Percentiles rank a stretch among this genome's conserved stretches.
Evolutionary conservation across 2,113 vertebrate genomes (phyloP).

Genomic region (Cynopterus brachyotis): DNA sequence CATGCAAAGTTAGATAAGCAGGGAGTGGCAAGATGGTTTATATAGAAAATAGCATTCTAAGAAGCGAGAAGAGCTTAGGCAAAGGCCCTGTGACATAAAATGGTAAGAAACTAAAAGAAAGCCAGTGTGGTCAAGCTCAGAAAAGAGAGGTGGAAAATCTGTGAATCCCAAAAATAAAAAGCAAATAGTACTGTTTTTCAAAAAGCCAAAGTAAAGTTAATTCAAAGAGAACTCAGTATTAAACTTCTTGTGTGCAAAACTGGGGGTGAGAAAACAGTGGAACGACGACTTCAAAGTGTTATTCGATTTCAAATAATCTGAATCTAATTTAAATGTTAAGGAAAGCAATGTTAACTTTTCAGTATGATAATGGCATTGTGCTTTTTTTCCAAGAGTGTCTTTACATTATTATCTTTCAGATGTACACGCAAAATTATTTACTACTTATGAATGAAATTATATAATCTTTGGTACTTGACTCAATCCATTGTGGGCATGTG

Average conservation of each 20-base stretch:
- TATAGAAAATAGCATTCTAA: background rate
- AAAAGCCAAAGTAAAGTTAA: background rate
- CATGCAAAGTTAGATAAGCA: background rate
- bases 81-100: background rate
- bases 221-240: background rate
- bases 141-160: background rate
- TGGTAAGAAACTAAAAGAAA: background rate
- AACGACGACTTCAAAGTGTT: background rate
- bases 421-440: background rate
- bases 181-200: background rate
- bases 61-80: background rate
- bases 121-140: background rate
- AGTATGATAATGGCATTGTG: background rate
- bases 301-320: background rate
- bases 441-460: background rate
- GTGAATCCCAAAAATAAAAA: background rate
- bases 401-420: background rate
- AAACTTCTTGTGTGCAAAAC: background rate
- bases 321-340: background rate
- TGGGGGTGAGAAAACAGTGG: background rate
- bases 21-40: too few species aligned
- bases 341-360: background rate
- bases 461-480: background rate
- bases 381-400: background rate
- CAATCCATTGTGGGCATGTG: background rate